Evolutionary conservation across 2,113 vertebrate genomes (phyloP).

Genomic region (Ictalurus punctatus): DNA sequence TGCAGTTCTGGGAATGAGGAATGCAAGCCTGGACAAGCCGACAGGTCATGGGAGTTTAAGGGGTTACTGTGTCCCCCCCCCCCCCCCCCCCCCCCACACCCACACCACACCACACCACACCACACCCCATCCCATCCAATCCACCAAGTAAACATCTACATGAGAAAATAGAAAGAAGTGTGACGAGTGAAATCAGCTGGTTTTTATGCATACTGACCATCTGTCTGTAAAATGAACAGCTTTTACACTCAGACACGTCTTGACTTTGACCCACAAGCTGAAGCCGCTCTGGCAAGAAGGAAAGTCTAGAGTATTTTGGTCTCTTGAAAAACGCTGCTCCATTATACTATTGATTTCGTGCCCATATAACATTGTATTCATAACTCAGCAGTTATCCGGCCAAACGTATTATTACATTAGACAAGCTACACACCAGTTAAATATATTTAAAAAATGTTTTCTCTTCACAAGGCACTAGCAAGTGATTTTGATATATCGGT

Average conservation of each 20-base stretch:
- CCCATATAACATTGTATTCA: not conserved
- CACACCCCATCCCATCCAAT: not conserved
- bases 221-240: not conserved
- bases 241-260: not conserved
- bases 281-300: not conserved
- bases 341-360: not conserved
- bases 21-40: conserved; percentile 9
- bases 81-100: no score
- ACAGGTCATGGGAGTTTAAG: conserved; percentile 12
- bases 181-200: not conserved
- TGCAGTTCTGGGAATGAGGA: not conserved
- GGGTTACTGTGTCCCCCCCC: not conserved
- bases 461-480: not conserved
- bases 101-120: not conserved
- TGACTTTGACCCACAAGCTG: not conserved
- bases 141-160: not conserved
- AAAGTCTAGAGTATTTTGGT: not conserved
- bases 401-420: not conserved
- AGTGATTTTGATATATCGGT: not conserved
- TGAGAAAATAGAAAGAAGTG: not conserved
- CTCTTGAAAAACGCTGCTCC: not conserved
- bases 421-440: not conserved
- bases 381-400: not conserved
- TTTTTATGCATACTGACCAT: not conserved
- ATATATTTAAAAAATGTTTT: not conserved